A percentile compares a stretch with the other conserved stretches of the same genome.
These are phyloP conservation scores for Trachurus trachurus DNA, from an alignment of 2,797 vertebrate species.

Conservation along the genomic window DNA sequence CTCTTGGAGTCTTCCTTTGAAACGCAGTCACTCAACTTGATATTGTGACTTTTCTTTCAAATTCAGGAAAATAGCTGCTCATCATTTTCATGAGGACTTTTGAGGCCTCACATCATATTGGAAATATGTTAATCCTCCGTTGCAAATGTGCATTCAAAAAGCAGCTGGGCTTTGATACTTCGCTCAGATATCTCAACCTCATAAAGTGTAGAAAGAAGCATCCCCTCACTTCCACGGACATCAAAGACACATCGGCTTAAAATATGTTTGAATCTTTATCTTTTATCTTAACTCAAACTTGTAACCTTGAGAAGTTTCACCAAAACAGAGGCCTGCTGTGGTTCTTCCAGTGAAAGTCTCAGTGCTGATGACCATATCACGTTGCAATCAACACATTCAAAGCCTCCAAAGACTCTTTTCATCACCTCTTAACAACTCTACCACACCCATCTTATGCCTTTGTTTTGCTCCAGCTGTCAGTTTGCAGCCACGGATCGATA, in stretches of 20 bases:
- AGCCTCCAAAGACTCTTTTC: background rate
- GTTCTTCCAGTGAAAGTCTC: background rate
- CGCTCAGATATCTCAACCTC: conserved; percentile 13
- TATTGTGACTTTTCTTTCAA: conserved; percentile 61
- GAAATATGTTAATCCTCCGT: conserved; percentile 61
- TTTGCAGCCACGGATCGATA: conserved; percentile 71
- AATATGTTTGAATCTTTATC: conserved; percentile 7
- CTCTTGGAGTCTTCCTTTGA: conserved; percentile 40
- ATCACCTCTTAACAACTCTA: conserved; percentile 26
- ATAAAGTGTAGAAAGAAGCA: background rate
- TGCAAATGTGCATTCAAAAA: conserved; percentile 30
- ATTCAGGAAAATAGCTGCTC: conserved; percentile 43
- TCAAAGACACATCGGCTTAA: conserved; percentile 1
- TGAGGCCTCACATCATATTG: conserved; percentile 46
- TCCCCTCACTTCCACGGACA: background rate
- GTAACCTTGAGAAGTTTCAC: conserved; percentile 5
- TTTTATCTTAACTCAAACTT: conserved; percentile 12
- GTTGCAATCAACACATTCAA: conserved; percentile 1
- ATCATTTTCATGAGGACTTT: conserved; percentile 46
- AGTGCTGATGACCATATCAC: background rate
- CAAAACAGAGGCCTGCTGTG: background rate
- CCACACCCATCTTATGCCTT: conserved; percentile 46
- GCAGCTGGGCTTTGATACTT: conserved; percentile 28
- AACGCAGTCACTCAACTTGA: conserved; percentile 47
- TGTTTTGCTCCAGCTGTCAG: conserved; percentile 72